A percentile compares a stretch with the other conserved stretches of the same genome.
phyloP scores from a whole-genome alignment of 1,140 invertebrate species.

The Ectropis grisescens region DNA sequence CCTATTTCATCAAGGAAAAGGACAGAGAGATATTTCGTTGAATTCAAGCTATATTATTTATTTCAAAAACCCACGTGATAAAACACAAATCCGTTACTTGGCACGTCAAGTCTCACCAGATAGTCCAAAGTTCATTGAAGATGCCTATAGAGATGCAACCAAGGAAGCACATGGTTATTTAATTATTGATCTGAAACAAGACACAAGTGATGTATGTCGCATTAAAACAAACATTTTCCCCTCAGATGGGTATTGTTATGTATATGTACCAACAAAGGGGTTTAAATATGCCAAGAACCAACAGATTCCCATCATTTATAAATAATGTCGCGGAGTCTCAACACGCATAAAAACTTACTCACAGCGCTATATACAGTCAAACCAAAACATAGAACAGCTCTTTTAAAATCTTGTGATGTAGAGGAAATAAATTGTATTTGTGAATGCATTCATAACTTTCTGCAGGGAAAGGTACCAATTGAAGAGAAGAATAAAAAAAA shows the following conservation, averaged over 20 bases:
- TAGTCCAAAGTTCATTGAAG: constrained; percentile 40
- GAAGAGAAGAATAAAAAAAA: constrained; percentile 11
- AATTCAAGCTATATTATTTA: constrained; percentile 45
- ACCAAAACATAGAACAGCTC: constrained; percentile 11
- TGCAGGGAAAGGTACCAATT: constrained; percentile 14
- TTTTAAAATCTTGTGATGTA: constrained; percentile 6
- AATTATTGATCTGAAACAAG: constrained; percentile 33
- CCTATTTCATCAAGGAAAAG: constrained; percentile 47
- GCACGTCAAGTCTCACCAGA: constrained; percentile 31
- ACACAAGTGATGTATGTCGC: constrained; percentile 21
- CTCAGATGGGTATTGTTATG: constrained; percentile 1
- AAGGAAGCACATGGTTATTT: constrained; percentile 32
- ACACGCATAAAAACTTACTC: constrained; percentile 11
- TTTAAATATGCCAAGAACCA: constrained; percentile 11
- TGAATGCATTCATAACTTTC: constrained; percentile 6
- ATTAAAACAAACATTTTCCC: constrained; percentile 7
- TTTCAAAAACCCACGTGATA: constrained; percentile 56
- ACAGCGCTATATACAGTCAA: constrained; percentile 9
- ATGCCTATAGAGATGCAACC: constrained; percentile 43
- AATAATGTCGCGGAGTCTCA: constrained; percentile 10
- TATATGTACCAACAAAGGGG: constrained; percentile 11
- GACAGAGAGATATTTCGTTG: constrained; percentile 38
- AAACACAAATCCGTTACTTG: constrained; percentile 41
- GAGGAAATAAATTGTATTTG: constrained; percentile 7
- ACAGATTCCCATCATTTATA: constrained; percentile 4